Conservation (phyloP, 92 coral and sea anemone species). For the Meandrina meandrites region DNA sequence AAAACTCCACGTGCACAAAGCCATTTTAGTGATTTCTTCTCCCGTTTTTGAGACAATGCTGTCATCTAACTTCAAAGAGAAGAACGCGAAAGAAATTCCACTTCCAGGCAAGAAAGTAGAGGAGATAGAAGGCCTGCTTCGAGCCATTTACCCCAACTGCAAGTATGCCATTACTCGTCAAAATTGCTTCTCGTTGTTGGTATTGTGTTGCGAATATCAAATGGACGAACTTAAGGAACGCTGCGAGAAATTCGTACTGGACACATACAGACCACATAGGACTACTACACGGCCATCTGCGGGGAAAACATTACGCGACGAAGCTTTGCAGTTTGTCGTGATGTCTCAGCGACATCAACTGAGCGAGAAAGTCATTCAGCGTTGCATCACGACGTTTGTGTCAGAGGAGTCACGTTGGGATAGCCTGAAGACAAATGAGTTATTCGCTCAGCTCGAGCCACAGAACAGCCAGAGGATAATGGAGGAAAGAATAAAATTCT, state of each 20-base stretch:
- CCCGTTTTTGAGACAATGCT: background rate
- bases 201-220: background rate
- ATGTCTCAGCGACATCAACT: background rate
- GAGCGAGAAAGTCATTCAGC: background rate
- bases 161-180: background rate
- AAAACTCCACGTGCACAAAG: conserved; percentile 1
- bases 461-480: background rate
- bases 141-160: background rate
- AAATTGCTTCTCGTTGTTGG: background rate
- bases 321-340: background rate
- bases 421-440: background rate
- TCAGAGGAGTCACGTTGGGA: background rate
- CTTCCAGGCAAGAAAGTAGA: background rate
- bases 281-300: background rate
- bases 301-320: background rate
- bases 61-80: background rate
- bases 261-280: background rate
- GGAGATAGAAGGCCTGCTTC: background rate
- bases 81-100: conserved; percentile 1
- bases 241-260: background rate
- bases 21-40: background rate
- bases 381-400: background rate
- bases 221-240: background rate
- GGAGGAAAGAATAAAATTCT: background rate
- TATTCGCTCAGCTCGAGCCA: background rate